phyloP scores from a whole-genome alignment of 2,888 invertebrate species.

The Tanaodytes sp. region DNA sequence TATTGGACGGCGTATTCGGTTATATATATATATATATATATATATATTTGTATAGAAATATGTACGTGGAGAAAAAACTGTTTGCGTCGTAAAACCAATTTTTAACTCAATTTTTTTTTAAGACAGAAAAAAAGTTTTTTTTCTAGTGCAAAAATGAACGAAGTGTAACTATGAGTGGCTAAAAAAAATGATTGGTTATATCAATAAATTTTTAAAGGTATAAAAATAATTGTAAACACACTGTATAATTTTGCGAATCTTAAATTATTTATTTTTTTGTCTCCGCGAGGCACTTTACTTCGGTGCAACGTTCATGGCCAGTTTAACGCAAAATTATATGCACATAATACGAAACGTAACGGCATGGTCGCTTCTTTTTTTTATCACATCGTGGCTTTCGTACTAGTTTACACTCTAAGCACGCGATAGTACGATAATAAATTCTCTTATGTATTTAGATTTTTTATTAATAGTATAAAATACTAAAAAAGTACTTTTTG shows the following conservation, averaged over 20 bases:
- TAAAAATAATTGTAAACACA: neutral
- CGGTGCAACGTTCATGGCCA: slow-evolving; percentile 15
- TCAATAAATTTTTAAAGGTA: too few relatives aligned
- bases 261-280: slow-evolving; percentile 8
- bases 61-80: too few relatives aligned
- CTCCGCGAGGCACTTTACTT: slow-evolving; percentile 4
- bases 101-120: too few relatives aligned
- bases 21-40: too few relatives aligned
- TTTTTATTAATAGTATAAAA: too few relatives aligned
- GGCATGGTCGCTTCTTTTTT: slow-evolving; percentile 24
- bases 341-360: slow-evolving; percentile 32
- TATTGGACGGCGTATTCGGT: neutral
- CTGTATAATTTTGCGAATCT: neutral
- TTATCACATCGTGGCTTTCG: slow-evolving; percentile 5
- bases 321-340: slow-evolving; percentile 33
- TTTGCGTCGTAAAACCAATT: too few relatives aligned
- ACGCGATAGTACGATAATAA: slow-evolving; percentile 8
- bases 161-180: too few relatives aligned
- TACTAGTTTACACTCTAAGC: slow-evolving; percentile 13
- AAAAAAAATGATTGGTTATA: too few relatives aligned
- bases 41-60: too few relatives aligned
- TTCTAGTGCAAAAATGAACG: too few relatives aligned
- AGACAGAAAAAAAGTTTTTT: too few relatives aligned
- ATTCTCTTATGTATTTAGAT: slow-evolving; percentile 5
- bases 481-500: too few relatives aligned